Evolutionary conservation across 2,113 vertebrate genomes (phyloP).

Genomic region (Madoqua kirkii): DNA sequence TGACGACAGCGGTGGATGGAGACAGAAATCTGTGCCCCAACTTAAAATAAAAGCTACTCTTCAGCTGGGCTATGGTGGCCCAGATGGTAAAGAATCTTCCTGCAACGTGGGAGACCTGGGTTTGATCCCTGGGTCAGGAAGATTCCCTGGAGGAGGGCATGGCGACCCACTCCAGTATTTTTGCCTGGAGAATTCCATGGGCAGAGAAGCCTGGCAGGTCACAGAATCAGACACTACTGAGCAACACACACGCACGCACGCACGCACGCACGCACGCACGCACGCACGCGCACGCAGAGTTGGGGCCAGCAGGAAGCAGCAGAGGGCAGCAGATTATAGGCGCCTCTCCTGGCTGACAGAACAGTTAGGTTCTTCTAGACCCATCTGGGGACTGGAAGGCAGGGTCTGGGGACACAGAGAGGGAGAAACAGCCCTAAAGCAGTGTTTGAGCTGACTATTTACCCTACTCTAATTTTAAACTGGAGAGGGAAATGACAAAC

Average conservation of each 20-base stretch:
- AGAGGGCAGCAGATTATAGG: neutral
- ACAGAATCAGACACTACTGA: neutral
- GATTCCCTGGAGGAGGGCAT: neutral
- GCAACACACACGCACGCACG: fast-evolving
- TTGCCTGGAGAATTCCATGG: neutral
- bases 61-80: neutral
- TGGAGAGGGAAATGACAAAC: neutral
- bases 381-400: neutral
- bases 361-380: neutral
- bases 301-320: neutral
- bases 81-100: neutral
- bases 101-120: fast-evolving
- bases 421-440: neutral
- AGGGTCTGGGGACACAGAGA: neutral
- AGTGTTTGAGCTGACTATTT: neutral
- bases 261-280: no score
- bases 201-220: neutral
- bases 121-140: neutral
- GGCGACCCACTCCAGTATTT: neutral
- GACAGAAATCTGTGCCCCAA: neutral
- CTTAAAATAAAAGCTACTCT: neutral
- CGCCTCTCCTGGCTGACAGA: neutral
- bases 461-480: neutral
- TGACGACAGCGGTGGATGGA: neutral
- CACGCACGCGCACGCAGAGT: neutral